Evolutionary conservation across 2,113 vertebrate genomes (phyloP).

Genomic region (Acinonyx jubatus): DNA sequence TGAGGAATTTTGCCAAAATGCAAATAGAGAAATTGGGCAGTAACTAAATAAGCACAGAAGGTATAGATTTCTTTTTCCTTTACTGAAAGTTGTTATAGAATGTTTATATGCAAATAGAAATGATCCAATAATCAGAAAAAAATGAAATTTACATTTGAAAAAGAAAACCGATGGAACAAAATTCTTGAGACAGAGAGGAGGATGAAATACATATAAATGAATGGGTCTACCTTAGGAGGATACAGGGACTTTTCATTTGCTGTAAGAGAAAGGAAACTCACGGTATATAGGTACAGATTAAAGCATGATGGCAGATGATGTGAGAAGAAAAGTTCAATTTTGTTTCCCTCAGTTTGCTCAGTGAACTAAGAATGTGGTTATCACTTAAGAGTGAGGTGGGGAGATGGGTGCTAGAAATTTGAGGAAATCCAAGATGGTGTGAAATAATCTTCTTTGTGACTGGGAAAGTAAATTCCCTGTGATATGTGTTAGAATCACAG

Average conservation of each 20-base stretch:
- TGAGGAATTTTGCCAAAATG: slow-evolving; percentile 20
- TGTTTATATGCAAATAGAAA: neutral
- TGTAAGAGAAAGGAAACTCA: neutral
- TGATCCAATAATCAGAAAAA: neutral
- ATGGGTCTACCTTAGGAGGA: neutral
- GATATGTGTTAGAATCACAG: neutral
- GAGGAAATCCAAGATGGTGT: neutral
- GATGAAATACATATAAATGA: neutral
- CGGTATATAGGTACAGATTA: neutral
- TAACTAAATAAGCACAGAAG: neutral
- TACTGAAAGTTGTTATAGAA: neutral
- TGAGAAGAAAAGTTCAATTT: neutral
- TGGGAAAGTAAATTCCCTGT: neutral
- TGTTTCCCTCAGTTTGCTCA: neutral
- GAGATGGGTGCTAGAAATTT: neutral
- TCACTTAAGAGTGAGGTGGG: neutral
- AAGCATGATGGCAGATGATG: neutral
- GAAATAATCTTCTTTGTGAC: neutral
- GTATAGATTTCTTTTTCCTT: neutral
- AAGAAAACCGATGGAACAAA: neutral
- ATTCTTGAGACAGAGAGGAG: neutral
- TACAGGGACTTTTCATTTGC: neutral
- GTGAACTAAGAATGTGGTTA: neutral
- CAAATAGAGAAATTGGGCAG: slow-evolving; percentile 2
- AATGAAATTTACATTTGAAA: neutral